These are phyloP conservation scores for Anguilla japonica DNA, from an alignment of 2,113 vertebrate species.

Conservation along the genomic window DNA sequence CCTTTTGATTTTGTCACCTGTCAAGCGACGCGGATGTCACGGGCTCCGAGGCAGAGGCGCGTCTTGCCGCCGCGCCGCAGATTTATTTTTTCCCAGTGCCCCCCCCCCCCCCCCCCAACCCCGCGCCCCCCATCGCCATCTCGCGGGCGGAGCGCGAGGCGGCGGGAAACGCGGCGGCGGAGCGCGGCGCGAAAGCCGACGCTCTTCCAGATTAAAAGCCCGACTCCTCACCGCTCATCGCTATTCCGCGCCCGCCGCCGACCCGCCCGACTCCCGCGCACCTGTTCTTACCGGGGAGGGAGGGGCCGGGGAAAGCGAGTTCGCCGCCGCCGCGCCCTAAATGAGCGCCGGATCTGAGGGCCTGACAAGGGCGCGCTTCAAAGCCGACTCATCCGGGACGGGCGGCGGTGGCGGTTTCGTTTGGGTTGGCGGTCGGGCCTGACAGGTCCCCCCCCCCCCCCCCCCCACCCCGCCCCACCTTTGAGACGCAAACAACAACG, in stretches of 20 bases:
- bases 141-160: slow-evolving; percentile 33
- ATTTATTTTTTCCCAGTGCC: not conserved
- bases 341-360: slow-evolving; percentile 32
- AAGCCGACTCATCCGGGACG: slow-evolving; percentile 31
- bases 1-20: slow-evolving; percentile 97
- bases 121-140: slow-evolving; percentile 25
- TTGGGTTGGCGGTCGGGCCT: slow-evolving; percentile 33
- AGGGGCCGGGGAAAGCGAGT: not conserved
- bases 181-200: not conserved
- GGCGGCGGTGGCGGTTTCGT: slow-evolving; percentile 17
- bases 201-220: slow-evolving; percentile 49
- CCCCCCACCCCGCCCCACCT: slow-evolving; percentile 46
- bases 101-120: not conserved
- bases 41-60: slow-evolving; percentile 60
- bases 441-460: slow-evolving; percentile 43
- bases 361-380: slow-evolving; percentile 31
- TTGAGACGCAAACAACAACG: slow-evolving; percentile 22
- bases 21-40: slow-evolving; percentile 82
- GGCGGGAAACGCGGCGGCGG: slow-evolving; percentile 36
- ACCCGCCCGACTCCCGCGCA: slow-evolving; percentile 25
- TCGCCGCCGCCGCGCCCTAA: slow-evolving; percentile 1
- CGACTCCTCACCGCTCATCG: slow-evolving; percentile 33
- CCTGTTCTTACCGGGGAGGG: not conserved
- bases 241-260: slow-evolving; percentile 27
- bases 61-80: slow-evolving; percentile 52